Percentiles rank a stretch among this genome's conserved stretches.
Evolutionary conservation across 2,888 invertebrate species (phyloP).

Genomic region (Dione juno): DNA sequence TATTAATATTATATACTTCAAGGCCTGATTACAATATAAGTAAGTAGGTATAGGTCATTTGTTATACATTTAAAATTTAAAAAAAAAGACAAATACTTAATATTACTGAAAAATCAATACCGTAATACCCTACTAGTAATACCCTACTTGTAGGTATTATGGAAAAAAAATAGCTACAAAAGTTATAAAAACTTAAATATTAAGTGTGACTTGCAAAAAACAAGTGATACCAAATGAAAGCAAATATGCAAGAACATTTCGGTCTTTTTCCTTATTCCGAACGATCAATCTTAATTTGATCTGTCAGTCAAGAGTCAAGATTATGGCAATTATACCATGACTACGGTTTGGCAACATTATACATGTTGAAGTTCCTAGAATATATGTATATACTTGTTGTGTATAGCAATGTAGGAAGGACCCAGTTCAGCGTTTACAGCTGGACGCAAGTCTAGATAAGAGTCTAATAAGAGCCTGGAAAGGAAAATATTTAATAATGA

Average conservation of each 20-base stretch:
- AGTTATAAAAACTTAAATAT: neutral
- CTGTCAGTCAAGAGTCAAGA: constrained; percentile 4
- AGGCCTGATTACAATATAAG: constrained; percentile 18
- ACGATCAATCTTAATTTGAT: constrained; percentile 14
- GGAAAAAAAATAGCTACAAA: too few species aligned
- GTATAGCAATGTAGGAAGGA: too few species aligned
- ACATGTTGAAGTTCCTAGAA: neutral
- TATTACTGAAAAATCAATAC: too few species aligned
- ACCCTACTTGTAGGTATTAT: too few species aligned
- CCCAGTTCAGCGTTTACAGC: too few species aligned
- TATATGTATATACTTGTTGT: neutral
- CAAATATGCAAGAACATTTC: neutral
- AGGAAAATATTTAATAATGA: too few species aligned
- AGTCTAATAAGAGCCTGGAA: too few species aligned
- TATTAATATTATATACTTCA: constrained; percentile 18
- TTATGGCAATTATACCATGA: neutral
- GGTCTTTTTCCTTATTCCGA: constrained; percentile 1
- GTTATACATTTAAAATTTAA: neutral
- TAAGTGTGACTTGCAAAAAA: neutral
- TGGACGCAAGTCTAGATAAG: too few species aligned
- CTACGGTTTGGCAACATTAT: too few species aligned
- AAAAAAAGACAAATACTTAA: too few species aligned
- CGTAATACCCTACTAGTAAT: too few species aligned
- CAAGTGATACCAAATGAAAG: neutral
- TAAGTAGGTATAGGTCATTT: neutral